Base-by-base conservation (phyloP, 2,888 invertebrate genomes). In the Spialia ferax region DNA sequence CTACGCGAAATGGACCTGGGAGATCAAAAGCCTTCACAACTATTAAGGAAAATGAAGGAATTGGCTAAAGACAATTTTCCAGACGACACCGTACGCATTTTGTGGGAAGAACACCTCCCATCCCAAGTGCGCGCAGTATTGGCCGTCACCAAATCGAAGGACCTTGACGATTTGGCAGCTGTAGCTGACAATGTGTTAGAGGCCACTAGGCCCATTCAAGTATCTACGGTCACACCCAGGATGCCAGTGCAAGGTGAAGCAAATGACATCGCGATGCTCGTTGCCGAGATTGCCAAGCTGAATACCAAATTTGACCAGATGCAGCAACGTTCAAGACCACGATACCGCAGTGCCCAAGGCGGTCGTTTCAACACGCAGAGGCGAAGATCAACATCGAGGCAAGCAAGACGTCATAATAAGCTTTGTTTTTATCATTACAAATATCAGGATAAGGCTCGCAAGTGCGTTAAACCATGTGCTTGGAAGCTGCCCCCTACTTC, bases 1-100 rank as follows among this genome's bases (percentile, higher is more conserved):
- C 26, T 63, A 54, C 13, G 63, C 1, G 63, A 63, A 13, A 54
- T 54, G 55, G 63, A 63, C 32, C 22, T 62, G 15, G 35, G 60
- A 0, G 45, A 60, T 11, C 60, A 48, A 48, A 60, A 48, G 18
- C 48, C 60, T 26, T 60, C 60, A 4, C 60, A 60, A 11, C 32
- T 62, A 1, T 13, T 62, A 18, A 2, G 62, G 13, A 62, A 52
- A 23, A 61, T 61, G 60, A 8, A 11, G 11, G 48, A 61, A 11
- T 32, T 61, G 6, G 48, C 62, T n/a, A 52, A 38, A 13, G 15
- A n/a, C 11, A 62, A 38, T 35, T 23, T 62, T 23, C 35, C 62
- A 1, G 62, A 62, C 23, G 62, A 62, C 26, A 62, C 52, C 15
- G 48, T 61, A 7, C n/a, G 48, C 26, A 61, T 48, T 26, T 18